Evolutionary conservation across 2,113 vertebrate genomes (phyloP), one percentile per base, ranked within the genome.

Genomic region (Dromas ardeola): DNA sequence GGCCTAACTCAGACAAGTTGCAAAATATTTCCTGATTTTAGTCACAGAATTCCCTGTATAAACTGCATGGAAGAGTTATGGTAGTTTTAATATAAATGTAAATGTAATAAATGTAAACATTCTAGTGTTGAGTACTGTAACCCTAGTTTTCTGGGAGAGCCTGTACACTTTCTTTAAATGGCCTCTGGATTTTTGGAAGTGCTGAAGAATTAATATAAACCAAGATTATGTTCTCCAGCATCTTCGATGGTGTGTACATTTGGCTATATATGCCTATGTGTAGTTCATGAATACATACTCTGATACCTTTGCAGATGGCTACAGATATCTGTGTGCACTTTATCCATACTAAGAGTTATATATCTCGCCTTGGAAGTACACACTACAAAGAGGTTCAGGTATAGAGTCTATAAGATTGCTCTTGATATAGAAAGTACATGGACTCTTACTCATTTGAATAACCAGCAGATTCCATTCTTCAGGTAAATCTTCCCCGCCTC

Each of bases 401-500:
- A 38, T 3, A 13, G 52, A 42, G 29, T 18, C 70, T 15, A 6
- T 25, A 65, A 59, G 53, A 49, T 25, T 27, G 23, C 25, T 81
- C 7, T 13, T 13, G 34, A 27, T 69, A 19, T 13, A 88, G 40
- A 76, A 76, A 80, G 40, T 21, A 55, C 4, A 17, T 14, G 29
- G 73, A 55, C 27, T 87, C 87, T 34, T 92, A 56, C 69, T 93
- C 74, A 88, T 77, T 82, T 77, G 59, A 82, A 80, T n/a, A 93
- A 34, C 26, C 49, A 72, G 22, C 55, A 95, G 76, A 85, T 93
- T 95, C 87, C 86, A 77, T 58, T 62, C 90, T 56, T 65, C 96
- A 97, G 96, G 96, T 97, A 93, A 90, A 42, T 62, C 53, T 77
- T 97, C 70, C 78, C 95, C 62, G 5, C 96, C 96, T 93, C 95